Conservation (phyloP, 2,113 vertebrate genomes). For the Amphiprion percula region DNA sequence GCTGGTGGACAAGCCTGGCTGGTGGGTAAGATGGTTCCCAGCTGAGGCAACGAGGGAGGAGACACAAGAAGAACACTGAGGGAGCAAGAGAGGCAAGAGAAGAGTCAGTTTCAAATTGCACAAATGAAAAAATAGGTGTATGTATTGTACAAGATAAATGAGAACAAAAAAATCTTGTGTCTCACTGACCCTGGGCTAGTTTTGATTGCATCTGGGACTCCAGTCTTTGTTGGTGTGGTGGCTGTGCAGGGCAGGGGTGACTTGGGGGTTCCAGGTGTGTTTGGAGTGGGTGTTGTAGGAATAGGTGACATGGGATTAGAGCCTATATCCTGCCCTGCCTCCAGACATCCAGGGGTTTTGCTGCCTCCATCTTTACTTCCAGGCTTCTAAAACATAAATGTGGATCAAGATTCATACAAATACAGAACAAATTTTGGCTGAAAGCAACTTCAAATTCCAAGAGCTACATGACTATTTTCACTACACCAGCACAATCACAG, state of each 20-base stretch:
- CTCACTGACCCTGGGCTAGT: constrained; percentile 88
- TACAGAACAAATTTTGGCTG: background rate
- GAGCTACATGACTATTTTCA: background rate
- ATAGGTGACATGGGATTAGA: constrained; percentile 86
- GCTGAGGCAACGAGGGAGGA: constrained; percentile 92
- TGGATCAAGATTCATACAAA: background rate
- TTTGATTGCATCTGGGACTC: constrained; percentile 88
- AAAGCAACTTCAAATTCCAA: background rate
- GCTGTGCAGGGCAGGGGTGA: constrained; percentile 87
- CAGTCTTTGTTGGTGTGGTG: constrained; percentile 86
- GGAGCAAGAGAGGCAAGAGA: background rate
- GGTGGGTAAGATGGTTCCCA: constrained; percentile 90
- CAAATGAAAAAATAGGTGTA: background rate
- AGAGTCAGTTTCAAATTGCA: background rate
- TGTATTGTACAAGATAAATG: background rate
- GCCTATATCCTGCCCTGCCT: constrained; percentile 82
- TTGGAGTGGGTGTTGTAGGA: constrained; percentile 82
- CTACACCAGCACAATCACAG: background rate
- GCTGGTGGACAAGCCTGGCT: constrained; percentile 82
- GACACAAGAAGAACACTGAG: constrained; percentile 93
- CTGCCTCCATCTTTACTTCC: constrained; percentile 88
- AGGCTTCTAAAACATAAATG: constrained; percentile 87
- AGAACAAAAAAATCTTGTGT: background rate
- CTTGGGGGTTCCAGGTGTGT: constrained; percentile 87
- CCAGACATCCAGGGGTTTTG: constrained; percentile 86